phyloP scores from a whole-genome alignment of 2,113 vertebrate genomes.

The Microcebus murinus region DNA sequence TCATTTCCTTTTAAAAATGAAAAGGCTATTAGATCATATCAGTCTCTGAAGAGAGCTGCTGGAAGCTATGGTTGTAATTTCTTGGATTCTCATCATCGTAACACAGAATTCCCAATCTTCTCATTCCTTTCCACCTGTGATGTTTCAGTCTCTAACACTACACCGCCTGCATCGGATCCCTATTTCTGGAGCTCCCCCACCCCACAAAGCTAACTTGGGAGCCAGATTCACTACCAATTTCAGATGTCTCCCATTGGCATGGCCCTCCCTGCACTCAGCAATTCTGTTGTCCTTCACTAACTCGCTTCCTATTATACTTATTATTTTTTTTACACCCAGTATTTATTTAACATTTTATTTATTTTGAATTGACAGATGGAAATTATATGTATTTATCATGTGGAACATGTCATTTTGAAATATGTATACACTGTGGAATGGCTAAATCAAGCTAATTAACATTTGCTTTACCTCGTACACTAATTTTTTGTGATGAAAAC shows the following conservation, averaged over 20 bases:
- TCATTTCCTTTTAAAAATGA: constrained; percentile 15
- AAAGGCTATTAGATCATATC: not conserved
- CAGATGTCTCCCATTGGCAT: not conserved
- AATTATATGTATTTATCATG: not conserved
- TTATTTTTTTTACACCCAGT: not conserved
- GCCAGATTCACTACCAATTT: not conserved
- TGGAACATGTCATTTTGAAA: not conserved
- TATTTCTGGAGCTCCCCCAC: not conserved
- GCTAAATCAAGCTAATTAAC: not conserved
- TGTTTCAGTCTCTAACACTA: not conserved
- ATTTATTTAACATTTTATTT: not conserved
- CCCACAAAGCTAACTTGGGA: not conserved
- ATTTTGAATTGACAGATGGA: not conserved
- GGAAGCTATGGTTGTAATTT: not conserved
- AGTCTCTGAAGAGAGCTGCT: not conserved
- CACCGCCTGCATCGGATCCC: not conserved
- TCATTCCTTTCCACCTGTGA: not conserved
- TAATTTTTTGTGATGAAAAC: not conserved
- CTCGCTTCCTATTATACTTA: not conserved
- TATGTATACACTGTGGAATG: not conserved
- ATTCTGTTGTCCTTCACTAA: not conserved
- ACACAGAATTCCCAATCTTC: not conserved
- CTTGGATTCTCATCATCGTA: not conserved
- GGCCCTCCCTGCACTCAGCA: too few relatives aligned
- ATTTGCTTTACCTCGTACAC: not conserved